A percentile compares a stretch with the other conserved stretches of the same genome.
These are phyloP conservation scores for Falco berigora DNA, from an alignment of 2,797 vertebrate genomes.

Conservation along the genomic window DNA sequence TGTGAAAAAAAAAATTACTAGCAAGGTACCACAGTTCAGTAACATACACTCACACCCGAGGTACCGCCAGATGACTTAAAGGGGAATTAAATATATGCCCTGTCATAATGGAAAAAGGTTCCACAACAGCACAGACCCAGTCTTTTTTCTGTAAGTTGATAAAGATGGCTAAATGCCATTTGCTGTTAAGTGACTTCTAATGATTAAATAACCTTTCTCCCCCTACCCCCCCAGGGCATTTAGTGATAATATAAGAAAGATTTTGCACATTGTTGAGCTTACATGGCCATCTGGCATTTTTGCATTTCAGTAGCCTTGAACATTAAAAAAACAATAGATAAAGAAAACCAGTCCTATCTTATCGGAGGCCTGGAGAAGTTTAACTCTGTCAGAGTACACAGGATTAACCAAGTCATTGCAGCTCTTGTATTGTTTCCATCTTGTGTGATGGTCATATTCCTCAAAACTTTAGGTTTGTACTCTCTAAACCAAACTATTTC, in stretches of 20 bases:
- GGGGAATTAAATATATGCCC: not conserved
- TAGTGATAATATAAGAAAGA: constrained; percentile 19
- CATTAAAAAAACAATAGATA: constrained; percentile 22
- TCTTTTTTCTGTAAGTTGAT: not conserved
- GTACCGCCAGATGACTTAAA: not conserved
- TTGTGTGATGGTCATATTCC: not conserved
- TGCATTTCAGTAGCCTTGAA: constrained; percentile 32
- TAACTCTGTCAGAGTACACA: not conserved
- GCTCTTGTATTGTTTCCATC: not conserved
- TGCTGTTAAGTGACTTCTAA: constrained; percentile 34
- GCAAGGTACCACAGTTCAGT: not conserved
- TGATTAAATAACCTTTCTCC: constrained; percentile 10
- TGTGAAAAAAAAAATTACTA: not conserved
- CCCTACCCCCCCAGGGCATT: not conserved
- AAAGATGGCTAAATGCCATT: not conserved
- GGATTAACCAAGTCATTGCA: not conserved
- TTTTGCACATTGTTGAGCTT: constrained; percentile 37
- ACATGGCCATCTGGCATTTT: constrained; percentile 6
- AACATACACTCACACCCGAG: not conserved
- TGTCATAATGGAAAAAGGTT: not conserved
- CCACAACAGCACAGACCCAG: not conserved
- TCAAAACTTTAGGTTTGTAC: not conserved
- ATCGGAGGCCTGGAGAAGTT: not conserved
- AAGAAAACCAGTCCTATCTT: not conserved
- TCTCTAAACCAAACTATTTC: not conserved